phyloP scores from a whole-genome alignment of 1,140 invertebrate species.

The Bombus polaris region DNA sequence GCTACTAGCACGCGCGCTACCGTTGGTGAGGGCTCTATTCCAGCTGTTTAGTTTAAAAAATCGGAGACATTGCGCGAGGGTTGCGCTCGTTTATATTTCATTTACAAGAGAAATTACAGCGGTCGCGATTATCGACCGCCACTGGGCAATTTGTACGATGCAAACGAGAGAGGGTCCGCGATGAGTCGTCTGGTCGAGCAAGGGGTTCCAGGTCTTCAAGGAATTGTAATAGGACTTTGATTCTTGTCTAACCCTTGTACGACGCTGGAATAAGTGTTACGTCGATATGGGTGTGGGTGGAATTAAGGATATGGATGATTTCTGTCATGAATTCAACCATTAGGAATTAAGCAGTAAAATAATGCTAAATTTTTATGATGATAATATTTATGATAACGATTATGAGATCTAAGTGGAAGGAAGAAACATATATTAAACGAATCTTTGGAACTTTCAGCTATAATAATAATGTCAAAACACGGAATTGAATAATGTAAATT shows the following conservation, averaged over 20 bases:
- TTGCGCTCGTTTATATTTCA: conserved; percentile 1
- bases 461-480: too few species aligned
- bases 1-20: not conserved
- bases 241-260: not conserved
- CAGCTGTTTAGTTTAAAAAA: not conserved
- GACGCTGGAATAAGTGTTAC: too few species aligned
- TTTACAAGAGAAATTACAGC: conserved; percentile 23
- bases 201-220: not conserved
- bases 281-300: not conserved
- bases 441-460: too few species aligned
- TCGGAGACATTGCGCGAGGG: not conserved
- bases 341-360: too few species aligned
- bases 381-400: too few species aligned
- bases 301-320: not conserved
- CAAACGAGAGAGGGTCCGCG: conserved; percentile 7
- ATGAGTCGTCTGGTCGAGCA: not conserved
- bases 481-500: too few species aligned
- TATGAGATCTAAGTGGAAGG: too few species aligned
- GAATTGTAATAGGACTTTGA: not conserved
- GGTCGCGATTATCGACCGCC: conserved; percentile 6
- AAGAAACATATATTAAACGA: too few species aligned
- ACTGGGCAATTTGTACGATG: not conserved
- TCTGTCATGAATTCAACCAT: too few species aligned
- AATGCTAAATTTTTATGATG: too few species aligned
- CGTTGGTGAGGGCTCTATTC: not conserved